phyloP scores from a whole-genome alignment of 2,113 vertebrate genomes.

The Phalacrocorax carbo region DNA sequence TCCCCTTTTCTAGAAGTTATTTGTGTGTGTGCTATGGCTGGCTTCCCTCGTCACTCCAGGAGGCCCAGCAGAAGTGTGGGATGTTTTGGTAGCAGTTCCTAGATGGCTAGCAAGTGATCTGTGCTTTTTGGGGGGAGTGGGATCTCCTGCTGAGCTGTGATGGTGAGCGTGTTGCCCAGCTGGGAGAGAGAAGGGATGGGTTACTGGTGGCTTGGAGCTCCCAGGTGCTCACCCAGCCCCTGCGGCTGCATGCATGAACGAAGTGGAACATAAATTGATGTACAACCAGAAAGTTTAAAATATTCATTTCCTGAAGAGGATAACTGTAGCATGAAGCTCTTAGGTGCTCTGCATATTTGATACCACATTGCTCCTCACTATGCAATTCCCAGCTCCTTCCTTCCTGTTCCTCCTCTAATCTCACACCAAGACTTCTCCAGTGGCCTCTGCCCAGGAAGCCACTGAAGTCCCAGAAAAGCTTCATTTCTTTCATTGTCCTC shows the following conservation, averaged over 20 bases:
- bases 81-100: background rate
- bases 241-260: background rate
- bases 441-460: background rate
- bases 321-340: constrained; percentile 34
- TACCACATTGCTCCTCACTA: constrained; percentile 69
- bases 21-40: background rate
- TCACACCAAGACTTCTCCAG: constrained; percentile 4
- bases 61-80: background rate
- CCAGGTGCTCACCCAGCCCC: background rate
- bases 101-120: background rate
- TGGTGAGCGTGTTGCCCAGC: background rate
- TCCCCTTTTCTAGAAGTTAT: background rate
- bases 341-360: constrained; percentile 43
- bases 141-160: background rate
- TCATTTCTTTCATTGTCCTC: background rate
- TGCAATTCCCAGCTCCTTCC: constrained; percentile 68
- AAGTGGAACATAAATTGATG: constrained; percentile 37
- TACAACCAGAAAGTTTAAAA: constrained; percentile 34
- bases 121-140: background rate
- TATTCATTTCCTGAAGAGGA: background rate
- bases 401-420: background rate
- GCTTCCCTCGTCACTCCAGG: background rate
- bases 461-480: background rate
- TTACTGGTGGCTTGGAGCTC: background rate
- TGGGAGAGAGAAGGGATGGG: background rate